Conservation (phyloP, 2,888 invertebrate genomes). For the Anodontia alba region DNA sequence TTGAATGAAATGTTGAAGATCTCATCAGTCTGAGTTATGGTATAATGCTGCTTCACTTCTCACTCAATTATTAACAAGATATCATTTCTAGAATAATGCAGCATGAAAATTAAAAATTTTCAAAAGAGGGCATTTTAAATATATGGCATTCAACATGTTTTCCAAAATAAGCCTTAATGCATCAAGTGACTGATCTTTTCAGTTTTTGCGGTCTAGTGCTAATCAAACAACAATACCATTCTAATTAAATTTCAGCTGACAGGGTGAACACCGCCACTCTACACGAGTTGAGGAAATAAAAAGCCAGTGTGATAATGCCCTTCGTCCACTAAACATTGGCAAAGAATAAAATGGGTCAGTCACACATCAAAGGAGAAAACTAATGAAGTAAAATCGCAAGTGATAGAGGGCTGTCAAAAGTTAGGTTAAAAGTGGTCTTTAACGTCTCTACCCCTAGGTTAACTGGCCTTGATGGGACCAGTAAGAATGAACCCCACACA, state of each 20-base stretch:
- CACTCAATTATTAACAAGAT: too few species aligned
- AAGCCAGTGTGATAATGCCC: not conserved
- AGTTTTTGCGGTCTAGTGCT: slow-evolving; percentile 4
- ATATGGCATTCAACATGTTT: too few species aligned
- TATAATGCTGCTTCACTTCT: too few species aligned
- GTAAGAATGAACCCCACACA: not conserved
- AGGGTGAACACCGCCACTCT: not conserved
- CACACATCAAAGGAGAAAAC: not conserved
- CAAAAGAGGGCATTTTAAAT: too few species aligned
- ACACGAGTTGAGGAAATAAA: not conserved
- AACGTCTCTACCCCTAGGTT: not conserved
- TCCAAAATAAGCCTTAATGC: too few species aligned
- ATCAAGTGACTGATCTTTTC: too few species aligned
- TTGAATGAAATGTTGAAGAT: too few species aligned
- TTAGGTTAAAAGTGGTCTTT: slow-evolving; percentile 2
- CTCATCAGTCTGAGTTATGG: too few species aligned
- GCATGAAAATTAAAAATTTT: too few species aligned
- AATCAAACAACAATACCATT: not conserved
- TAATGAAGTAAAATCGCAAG: not conserved
- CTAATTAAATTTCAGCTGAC: not conserved
- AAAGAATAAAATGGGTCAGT: not conserved
- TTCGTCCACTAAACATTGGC: not conserved
- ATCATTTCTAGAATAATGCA: too few species aligned
- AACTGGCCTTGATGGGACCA: not conserved
- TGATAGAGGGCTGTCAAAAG: not conserved